Base-by-base conservation (phyloP, 2,888 invertebrate species). In the Leptopilina syphax region DNA sequence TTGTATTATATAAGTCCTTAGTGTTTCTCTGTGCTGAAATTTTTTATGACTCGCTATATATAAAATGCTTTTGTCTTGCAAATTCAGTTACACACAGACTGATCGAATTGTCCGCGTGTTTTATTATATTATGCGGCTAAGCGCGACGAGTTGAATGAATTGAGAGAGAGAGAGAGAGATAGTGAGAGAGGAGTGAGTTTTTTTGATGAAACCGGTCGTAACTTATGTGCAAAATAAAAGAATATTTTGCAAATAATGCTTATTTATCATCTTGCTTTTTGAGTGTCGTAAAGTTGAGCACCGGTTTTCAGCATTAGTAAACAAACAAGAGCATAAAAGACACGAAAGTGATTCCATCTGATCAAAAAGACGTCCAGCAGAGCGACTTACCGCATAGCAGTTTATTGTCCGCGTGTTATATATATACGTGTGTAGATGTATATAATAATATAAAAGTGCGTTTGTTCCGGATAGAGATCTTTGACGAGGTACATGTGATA, bases 161-260 rank as follows among this genome's bases (percentile, higher is more conserved):
- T 44, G 44, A 44, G 44, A 44, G 44, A 44, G 44, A 44, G 44
- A 44, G 44, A 44, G 44, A 44, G 44, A 44, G 44, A 44, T 8
- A 44, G 18, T 18, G 41, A 54, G n/a, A 73, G 41, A 57, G 57
- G 57, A 73, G 57, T 57, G 73, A 73, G 54, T 73, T 73, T 44
- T 44, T 44, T 44, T 73, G 54, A 73, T 73, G 57, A 73, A 73
- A 73, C 57, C 73, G 57, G 57, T 73, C 73, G 57, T 73, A 57
- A 73, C 57, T 73, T 57, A 34, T 34, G 54, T 27, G 34, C 6
- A 73, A 73, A 73, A 73, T 73, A 73, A 41, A 73, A 73, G 73
- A 73, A 73, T 73, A 73, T 57, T 73, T 54, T 73, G 34, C 73
- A 73, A 57, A 73, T 73, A 73, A 73, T 73, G 73, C 73, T 73